Base-by-base conservation (phyloP, 2,888 invertebrate genomes). In the Dryococelus australis region DNA sequence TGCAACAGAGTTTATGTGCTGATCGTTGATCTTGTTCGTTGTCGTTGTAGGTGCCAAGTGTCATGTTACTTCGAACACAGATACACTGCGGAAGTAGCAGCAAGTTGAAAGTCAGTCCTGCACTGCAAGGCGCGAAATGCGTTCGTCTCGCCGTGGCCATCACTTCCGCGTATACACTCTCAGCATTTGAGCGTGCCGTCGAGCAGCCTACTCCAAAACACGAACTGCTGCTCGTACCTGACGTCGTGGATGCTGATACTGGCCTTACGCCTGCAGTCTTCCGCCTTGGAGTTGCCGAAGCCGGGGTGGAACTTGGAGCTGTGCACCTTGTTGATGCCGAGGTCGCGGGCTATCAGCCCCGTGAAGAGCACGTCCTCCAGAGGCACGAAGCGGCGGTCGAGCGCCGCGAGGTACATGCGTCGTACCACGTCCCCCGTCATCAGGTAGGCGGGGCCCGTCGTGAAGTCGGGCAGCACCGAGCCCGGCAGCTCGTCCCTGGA, bases 391-490 rank as follows among this genome's bases (percentile, higher is more conserved):
- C 83, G 85, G 20, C 27, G 65, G n/a, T 88, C 84, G 81, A 88
- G 51, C 16, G 89, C 86, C 28, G 65, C 85, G 35, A 65, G 43
- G 86, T 90, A 91, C 51, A 93, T 89, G 10, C 90, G 90, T 24
- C 88, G 86, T 16, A 91, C 90, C 0, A 91, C 90, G 80, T 91
- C 91, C 26, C 90, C 89, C 13, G 92, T 91, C 87, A 93, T 90
- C 13, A 92, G 89, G 88, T 93, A 93, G 0, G 92, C 91, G 0
- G 92, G 92, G 0, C 93, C 93, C 0, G 93, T 92, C 26, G 91
- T 90, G 89, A 93, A 93, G 79, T 91, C 90, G 0, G 93, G 93
- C 88, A 91, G 92, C 8, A 88, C 88, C 6, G 88, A 89, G 27
- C 89, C 90, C 27, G 88, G 89, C 89, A 90, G 92, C 6, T 90